A percentile compares a stretch with the other conserved stretches of the same genome.
phyloP scores from a whole-genome alignment of 2,888 invertebrate genomes.

The Rhorus exstirpatorius region DNA sequence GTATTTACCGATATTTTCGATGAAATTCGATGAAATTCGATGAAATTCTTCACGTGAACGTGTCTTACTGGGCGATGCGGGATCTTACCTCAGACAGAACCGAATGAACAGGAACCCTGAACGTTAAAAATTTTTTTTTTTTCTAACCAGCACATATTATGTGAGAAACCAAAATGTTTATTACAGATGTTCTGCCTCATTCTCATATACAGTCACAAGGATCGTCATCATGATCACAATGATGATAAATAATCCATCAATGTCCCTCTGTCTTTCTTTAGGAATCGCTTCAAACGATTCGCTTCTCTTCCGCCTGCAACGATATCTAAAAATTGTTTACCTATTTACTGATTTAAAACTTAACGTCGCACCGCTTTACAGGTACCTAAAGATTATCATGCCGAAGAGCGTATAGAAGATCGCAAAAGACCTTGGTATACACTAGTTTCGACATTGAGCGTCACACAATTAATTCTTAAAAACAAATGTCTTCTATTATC shows the following conservation, averaged over 20 bases:
- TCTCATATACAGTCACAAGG: neutral
- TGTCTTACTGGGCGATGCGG: no score
- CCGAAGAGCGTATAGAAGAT: neutral
- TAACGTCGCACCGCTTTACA: conserved; percentile 16
- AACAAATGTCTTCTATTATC: neutral
- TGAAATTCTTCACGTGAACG: no score
- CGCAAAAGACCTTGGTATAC: conserved; percentile 17
- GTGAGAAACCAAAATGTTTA: no score
- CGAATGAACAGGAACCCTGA: no score
- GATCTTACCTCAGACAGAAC: no score
- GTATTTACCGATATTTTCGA: no score
- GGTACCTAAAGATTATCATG: conserved; percentile 30
- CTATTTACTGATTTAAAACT: neutral
- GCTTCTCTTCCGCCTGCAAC: conserved; percentile 31
- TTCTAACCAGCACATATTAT: no score
- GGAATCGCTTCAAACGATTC: conserved; percentile 45
- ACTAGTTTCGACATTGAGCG: neutral
- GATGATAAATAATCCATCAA: conserved; percentile 1
- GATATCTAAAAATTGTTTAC: conserved; percentile 18
- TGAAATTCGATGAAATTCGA: no score
- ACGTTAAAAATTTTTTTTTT: no score
- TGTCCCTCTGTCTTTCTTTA: conserved; percentile 19
- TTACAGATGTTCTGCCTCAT: no score
- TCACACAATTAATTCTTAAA: no score
- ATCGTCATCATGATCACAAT: conserved; percentile 1